A percentile compares a stretch with the other conserved stretches of the same genome.
Conservation (phyloP, 2,888 invertebrate species). For the Drosophila neonasuta region DNA sequence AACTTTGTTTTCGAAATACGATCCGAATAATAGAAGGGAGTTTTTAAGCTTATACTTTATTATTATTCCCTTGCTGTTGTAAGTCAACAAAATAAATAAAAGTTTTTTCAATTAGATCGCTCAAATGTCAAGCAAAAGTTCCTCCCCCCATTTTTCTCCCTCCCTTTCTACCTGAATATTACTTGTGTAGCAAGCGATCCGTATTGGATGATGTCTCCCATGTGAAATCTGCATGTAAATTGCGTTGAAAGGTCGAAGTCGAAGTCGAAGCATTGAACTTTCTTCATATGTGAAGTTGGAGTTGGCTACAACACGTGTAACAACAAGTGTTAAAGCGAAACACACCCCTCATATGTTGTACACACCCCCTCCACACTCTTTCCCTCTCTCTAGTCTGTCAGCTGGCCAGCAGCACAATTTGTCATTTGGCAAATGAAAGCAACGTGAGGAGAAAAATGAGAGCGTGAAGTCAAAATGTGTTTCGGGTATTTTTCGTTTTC, state of each 20-base stretch:
- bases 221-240: slow-evolving; percentile 62
- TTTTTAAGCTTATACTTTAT: no score
- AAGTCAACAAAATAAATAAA: no score
- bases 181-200: slow-evolving; percentile 28
- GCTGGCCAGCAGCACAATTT: slow-evolving; percentile 57
- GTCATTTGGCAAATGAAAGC: slow-evolving; percentile 63
- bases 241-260: slow-evolving; percentile 67
- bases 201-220: slow-evolving; percentile 59
- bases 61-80: no score
- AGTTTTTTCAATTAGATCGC: no score
- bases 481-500: slow-evolving; percentile 6
- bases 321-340: slow-evolving; percentile 68
- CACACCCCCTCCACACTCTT: background rate
- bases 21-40: no score
- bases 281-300: slow-evolving; percentile 28
- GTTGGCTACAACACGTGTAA: slow-evolving; percentile 52
- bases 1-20: no score
- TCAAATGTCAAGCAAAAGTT: background rate
- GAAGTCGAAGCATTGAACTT: slow-evolving; percentile 46
- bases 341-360: slow-evolving; percentile 25
- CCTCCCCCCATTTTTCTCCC: no score
- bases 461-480: slow-evolving; percentile 16
- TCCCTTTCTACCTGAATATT: background rate
- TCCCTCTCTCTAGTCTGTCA: background rate
- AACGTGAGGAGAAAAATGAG: slow-evolving; percentile 9